Evolutionary conservation across 2,797 vertebrate species (phyloP).

Genomic region (Scyliorhinus canicula): DNA sequence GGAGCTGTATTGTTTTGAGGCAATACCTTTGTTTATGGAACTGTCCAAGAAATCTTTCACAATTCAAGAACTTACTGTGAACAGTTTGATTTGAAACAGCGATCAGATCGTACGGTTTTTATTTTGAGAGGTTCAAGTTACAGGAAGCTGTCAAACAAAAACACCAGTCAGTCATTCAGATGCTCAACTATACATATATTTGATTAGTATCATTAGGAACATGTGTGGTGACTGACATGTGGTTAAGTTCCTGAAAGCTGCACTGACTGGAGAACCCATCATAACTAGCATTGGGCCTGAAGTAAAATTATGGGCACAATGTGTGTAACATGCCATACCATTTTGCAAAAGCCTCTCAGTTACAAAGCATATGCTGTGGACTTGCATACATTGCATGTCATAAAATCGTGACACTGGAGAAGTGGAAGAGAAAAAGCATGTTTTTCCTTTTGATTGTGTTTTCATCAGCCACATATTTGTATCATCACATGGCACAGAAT

Average conservation of each 20-base stretch:
- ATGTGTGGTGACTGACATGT: constrained; percentile 37
- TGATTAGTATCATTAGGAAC: constrained; percentile 38
- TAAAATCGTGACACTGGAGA: neutral
- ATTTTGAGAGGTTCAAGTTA: constrained; percentile 35
- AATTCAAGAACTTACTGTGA: constrained; percentile 20
- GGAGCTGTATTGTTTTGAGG: constrained; percentile 21
- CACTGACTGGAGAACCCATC: neutral
- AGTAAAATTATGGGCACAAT: constrained; percentile 18
- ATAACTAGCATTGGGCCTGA: neutral
- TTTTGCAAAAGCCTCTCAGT: constrained; percentile 26
- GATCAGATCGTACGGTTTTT: constrained; percentile 33
- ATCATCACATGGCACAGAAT: neutral
- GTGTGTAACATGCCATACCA: constrained; percentile 3
- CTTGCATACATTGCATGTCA: neutral
- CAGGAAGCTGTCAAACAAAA: constrained; percentile 36
- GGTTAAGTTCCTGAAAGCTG: constrained; percentile 23
- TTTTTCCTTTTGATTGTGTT: neutral
- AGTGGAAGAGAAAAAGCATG: neutral
- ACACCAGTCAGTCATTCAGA: constrained; percentile 37
- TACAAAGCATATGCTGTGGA: neutral
- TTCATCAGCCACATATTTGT: neutral
- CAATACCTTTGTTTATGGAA: constrained; percentile 22
- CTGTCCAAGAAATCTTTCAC: constrained; percentile 31
- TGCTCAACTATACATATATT: constrained; percentile 32
- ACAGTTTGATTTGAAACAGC: constrained; percentile 38